Base-by-base conservation (phyloP, 2,888 invertebrate genomes). In the Dorcus hopei region DNA sequence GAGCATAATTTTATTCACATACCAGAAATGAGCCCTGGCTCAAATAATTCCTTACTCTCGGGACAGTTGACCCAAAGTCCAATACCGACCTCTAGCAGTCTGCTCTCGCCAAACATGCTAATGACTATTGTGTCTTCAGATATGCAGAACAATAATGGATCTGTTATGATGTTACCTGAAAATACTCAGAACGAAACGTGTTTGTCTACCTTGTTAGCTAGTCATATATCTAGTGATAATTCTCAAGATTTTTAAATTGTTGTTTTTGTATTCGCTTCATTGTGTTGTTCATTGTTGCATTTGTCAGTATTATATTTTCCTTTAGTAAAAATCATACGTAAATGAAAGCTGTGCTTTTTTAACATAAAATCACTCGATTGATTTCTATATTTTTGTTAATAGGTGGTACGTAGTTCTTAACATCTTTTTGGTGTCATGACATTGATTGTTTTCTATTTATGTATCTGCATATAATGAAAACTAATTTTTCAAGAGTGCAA, bases 11-110 rank as follows among this genome's bases (percentile, higher is more conserved):
- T 76, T 64, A 72, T 78, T 50, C 75, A 77, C 64, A 75, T 78
- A 61, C 75, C 79, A 0, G 79, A 79, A 65, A 75, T 76, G 65
- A 77, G 77, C 62, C 76, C 76, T 2, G 75, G 72, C 55, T 75
- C 78, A 11, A 78, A 77, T 57, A 74, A 78, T 69, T 77, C 78
- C 3, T 72, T 79, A 56, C 70, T 78, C 58, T 76, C 77, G 8
- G 75, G 70, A 3, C 67, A 66, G n/a, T 63, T 72, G 52, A 67
- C 69, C 5, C 73, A 72, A 52, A 75, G 74, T 62, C 73, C 75
- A 8, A 57, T 74, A 26, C 67, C 70, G 38, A 66, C 68, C n/a
- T 64, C 70, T n/a, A 67, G 65, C 45, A 70, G 68, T 61, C 58
- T 72, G 47, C 61, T 74, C 39, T 74, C 74, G 4, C 74, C 74